Evolutionary conservation across 2,113 vertebrate species (phyloP), one percentile per base, ranked within the genome.

Genomic region (Anarrhichthys ocellatus): DNA sequence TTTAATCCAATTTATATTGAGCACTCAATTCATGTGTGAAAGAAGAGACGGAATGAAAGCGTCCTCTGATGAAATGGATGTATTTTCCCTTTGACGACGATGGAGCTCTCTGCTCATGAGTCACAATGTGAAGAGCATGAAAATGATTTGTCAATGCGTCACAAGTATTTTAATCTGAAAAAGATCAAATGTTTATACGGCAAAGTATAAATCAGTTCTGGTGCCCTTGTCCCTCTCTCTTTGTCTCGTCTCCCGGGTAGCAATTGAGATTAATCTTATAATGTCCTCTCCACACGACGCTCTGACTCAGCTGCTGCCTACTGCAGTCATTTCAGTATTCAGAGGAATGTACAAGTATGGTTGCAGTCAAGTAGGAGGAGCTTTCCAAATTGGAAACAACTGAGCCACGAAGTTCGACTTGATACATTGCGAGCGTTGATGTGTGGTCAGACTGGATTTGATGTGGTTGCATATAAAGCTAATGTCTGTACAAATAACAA

Each of bases 1-100:
- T 91, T 91, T 93, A 91, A 94, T 94, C 88, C 76, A 88, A 93
- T 93, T 92, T 88, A 80, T 54, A 81, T 22, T 32, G 71, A 69
- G 78, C 76, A 58, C 82, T 92, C 88, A 89, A 86, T 83, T 87
- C 71, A 82, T 83, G 90, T 90, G 90, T 91, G 89, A 87, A 90
- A 82, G 73, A 38, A 80, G 75, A 85, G 85, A 73, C 38, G 24
- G 80, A 87, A 90, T 79, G 72, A 86, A 91, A 86, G 76, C 83
- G 7, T 82, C 76, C 74, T 52, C 73, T 63, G 62, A 83, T 79
- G 73, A 84, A 90, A 82, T 67, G 75, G 66, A 74, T 32, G 72
- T n/a, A 7, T 81, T 86, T 86, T 73, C 34, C 77, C 34, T 89
- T 73, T 72, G 79, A 90, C 20, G 68, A 48, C 27, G 71, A 48